Percentiles rank a stretch among this genome's conserved stretches.
These are phyloP conservation scores for Oxystoma pomonae DNA, from an alignment of 2,888 invertebrate genomes.

Conservation along the genomic window DNA sequence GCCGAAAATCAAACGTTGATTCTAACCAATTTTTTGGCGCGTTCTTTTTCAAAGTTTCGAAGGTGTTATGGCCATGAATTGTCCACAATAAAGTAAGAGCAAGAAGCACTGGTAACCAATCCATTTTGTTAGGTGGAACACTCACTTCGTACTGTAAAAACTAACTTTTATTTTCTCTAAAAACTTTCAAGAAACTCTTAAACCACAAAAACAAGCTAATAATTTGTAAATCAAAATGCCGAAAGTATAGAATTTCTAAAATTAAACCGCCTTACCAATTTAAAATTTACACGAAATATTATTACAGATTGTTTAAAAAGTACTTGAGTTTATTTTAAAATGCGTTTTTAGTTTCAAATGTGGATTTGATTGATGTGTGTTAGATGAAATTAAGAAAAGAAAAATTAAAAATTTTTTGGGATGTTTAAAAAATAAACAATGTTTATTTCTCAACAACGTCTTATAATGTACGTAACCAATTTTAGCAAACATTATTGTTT, in stretches of 20 bases:
- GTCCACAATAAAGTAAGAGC: not conserved
- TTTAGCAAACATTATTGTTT: too few relatives aligned
- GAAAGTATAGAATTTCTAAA: not conserved
- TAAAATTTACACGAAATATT: not conserved
- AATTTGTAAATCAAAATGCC: not conserved
- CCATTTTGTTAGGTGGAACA: not conserved
- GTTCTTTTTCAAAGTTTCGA: not conserved
- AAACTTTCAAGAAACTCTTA: not conserved
- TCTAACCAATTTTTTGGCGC: too few relatives aligned
- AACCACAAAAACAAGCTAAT: not conserved
- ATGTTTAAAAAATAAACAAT: not conserved
- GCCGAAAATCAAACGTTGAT: not conserved
- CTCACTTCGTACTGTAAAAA: too few relatives aligned
- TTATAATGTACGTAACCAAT: too few relatives aligned
- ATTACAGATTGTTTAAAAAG: not conserved
- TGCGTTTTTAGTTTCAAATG: not conserved
- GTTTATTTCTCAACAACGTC: not conserved
- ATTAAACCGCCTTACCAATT: not conserved
- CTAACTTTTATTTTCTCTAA: not conserved
- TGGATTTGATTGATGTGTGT: not conserved
- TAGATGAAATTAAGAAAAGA: too few relatives aligned
- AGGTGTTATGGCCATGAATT: not conserved
- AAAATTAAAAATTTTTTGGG: not conserved
- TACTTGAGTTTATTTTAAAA: not conserved
- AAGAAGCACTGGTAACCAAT: not conserved